phyloP scores from a whole-genome alignment of 2,888 invertebrate species.

The Dolichopus griseipennis region DNA sequence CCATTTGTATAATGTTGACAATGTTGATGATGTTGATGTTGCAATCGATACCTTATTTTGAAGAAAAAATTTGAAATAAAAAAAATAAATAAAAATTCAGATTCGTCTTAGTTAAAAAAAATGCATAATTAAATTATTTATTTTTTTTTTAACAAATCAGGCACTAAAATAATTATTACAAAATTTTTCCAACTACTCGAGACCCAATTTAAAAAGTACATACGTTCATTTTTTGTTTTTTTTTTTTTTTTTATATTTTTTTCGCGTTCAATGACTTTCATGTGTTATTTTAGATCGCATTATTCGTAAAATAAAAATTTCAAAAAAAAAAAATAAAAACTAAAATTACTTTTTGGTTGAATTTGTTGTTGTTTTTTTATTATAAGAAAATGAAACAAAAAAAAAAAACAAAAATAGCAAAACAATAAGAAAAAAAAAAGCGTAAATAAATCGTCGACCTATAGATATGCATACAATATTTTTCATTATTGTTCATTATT shows the following conservation, averaged over 20 bases:
- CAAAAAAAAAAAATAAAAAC: not conserved
- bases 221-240: not conserved
- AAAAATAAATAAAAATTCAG: too few species aligned
- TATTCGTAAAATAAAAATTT: not conserved
- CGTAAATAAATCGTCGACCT: slow-evolving; percentile 1
- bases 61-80: too few species aligned
- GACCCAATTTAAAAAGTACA: not conserved
- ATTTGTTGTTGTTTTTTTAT: not conserved
- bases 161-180: too few species aligned
- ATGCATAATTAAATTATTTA: too few species aligned
- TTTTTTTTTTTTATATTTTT: not conserved
- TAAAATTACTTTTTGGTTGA: not conserved
- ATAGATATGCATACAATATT: slow-evolving; percentile 1
- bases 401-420: too few species aligned
- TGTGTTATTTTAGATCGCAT: slow-evolving; percentile 4
- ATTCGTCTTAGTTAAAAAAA: too few species aligned
- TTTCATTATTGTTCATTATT: too few species aligned
- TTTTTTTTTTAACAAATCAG: too few species aligned
- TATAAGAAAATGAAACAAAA: not conserved
- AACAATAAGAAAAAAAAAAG: not conserved
- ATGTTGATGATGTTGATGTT: too few species aligned
- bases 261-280: slow-evolving; percentile 1
- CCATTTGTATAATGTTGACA: too few species aligned
- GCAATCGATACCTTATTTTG: too few species aligned
- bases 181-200: too few species aligned